These are phyloP conservation scores for Aldrovandia affinis DNA, from an alignment of 2,797 vertebrate species.

Conservation along the genomic window DNA sequence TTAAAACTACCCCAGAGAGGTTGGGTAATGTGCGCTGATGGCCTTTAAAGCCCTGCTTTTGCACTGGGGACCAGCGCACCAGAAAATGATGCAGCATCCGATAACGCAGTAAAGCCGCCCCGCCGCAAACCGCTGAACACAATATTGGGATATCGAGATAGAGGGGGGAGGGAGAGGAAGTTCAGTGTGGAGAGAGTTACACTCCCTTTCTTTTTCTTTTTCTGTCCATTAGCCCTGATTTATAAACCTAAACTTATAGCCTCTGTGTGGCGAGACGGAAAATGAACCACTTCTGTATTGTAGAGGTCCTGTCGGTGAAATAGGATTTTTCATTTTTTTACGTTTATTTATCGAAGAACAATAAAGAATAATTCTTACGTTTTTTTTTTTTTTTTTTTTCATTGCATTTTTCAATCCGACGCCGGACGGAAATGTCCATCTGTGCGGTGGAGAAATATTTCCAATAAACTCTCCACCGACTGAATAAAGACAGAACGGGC, in stretches of 20 bases:
- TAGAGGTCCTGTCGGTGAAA: not conserved
- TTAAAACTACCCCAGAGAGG: conserved; percentile 51
- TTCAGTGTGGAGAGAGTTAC: not conserved
- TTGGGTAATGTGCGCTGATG: conserved; percentile 47
- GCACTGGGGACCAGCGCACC: conserved; percentile 25
- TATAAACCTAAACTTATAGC: not conserved
- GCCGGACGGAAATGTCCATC: not conserved
- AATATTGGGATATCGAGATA: conserved; percentile 40
- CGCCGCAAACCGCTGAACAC: conserved; percentile 46
- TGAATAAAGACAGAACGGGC: not conserved
- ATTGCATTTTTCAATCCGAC: not conserved
- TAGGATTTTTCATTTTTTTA: not conserved
- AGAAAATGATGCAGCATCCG: conserved; percentile 25
- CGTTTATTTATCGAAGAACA: not conserved
- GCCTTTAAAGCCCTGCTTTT: conserved; percentile 39
- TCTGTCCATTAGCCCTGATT: not conserved
- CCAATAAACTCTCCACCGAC: not conserved
- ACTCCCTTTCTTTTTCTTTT: not conserved
- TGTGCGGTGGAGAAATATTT: not conserved
- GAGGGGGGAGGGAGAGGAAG: not conserved
- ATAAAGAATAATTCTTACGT: not conserved
- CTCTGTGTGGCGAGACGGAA: not conserved
- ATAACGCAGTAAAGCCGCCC: not conserved
- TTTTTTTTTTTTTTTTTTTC: not conserved
- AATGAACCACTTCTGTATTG: not conserved